Percentiles rank a stretch among this genome's conserved stretches.
Evolutionary conservation across 2,888 invertebrate species (phyloP).

Genomic region (Himalopsyche kuldschensis): DNA sequence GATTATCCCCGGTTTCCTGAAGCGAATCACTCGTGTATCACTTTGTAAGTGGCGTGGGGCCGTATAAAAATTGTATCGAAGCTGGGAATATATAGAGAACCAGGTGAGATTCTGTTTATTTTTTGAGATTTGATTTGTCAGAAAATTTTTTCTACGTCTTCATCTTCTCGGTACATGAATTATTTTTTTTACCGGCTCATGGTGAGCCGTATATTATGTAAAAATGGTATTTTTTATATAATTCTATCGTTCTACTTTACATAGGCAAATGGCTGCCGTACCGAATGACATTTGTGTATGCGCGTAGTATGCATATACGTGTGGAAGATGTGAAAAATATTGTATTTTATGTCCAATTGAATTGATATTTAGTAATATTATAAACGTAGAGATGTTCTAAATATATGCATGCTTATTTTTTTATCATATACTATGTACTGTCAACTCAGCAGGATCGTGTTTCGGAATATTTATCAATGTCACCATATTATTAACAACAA

Average conservation of each 20-base stretch:
- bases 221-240: slow-evolving; percentile 14
- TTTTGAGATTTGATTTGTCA: slow-evolving; percentile 21
- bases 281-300: slow-evolving; percentile 50
- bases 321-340: neutral
- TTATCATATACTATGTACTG: neutral
- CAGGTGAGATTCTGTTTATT: slow-evolving; percentile 32
- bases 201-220: neutral
- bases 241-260: slow-evolving; percentile 28
- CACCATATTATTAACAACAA: neutral
- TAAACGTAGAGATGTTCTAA: neutral
- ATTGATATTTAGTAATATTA: neutral
- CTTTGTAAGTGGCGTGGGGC: slow-evolving; percentile 45
- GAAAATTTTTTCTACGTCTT: slow-evolving; percentile 6
- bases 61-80: slow-evolving; percentile 41
- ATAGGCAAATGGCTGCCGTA: slow-evolving; percentile 59
- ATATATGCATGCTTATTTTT: neutral
- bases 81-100: slow-evolving; percentile 30
- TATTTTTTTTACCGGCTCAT: neutral
- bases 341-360: neutral
- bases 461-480: neutral
- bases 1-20: slow-evolving; percentile 29
- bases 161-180: neutral
- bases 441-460: neutral
- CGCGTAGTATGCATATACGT: slow-evolving; percentile 22
- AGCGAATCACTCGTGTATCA: slow-evolving; percentile 49